Evolutionary conservation across 2,113 vertebrate genomes (phyloP).

Genomic region (Odontophorus gujanensis): DNA sequence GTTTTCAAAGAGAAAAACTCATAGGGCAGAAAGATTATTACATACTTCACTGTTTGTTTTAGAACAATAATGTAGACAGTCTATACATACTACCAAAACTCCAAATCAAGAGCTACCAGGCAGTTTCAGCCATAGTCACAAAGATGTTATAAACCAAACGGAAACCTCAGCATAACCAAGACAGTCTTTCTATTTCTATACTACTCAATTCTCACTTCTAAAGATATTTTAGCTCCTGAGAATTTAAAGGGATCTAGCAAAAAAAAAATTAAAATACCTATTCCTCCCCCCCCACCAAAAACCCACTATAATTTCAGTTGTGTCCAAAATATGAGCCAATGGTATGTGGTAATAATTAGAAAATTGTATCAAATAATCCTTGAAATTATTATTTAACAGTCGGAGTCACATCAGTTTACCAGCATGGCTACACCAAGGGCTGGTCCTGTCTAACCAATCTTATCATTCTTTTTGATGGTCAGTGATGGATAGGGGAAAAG

Average conservation of each 20-base stretch:
- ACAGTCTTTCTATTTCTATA: neutral
- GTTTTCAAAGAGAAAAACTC: constrained; percentile 14
- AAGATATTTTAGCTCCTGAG: neutral
- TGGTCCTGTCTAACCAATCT: no score
- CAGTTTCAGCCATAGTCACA: neutral
- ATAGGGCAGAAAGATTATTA: neutral
- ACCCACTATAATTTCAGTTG: neutral
- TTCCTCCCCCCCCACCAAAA: accelerated
- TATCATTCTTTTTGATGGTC: no score
- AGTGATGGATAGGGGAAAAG: no score
- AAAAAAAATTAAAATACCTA: neutral
- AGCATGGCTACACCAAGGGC: no score
- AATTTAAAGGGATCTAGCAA: neutral
- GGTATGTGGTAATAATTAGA: neutral
- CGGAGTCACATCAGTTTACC: neutral
- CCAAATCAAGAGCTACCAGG: neutral
- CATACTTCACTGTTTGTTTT: accelerated
- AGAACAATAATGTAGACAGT: neutral
- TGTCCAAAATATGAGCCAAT: neutral
- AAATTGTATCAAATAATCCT: neutral
- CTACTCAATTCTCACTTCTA: neutral
- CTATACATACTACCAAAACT: neutral
- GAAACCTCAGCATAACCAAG: neutral
- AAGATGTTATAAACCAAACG: neutral
- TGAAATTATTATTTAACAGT: neutral